Base-by-base conservation (phyloP, 2,888 invertebrate genomes). In the Drosophila kanekoi region DNA sequence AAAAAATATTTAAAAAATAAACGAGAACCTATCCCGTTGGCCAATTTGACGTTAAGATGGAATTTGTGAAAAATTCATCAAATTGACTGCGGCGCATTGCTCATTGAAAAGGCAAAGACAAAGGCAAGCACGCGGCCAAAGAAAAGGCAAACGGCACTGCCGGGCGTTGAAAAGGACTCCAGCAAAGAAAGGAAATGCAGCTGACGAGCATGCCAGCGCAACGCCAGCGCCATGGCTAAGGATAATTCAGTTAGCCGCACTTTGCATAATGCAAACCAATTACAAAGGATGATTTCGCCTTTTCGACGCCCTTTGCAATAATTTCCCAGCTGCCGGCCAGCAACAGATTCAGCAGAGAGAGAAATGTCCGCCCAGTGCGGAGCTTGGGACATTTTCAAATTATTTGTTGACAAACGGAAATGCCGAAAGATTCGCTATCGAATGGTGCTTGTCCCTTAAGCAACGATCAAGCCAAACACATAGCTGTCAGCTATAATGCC, bases 21-120 rank as follows among this genome's bases (percentile, higher is more conserved):
- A 66, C 41, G 56, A 43, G 59, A 66, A 54, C 35, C 63, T 49
- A 60, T 67, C 58, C 77, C 70, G 69, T 65, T 72, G 74, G 73
- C 88, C 88, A 83, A 83, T 83, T 88, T 83, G 82, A 88, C 73
- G 86, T 86, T 85, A 84, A 83, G 86, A 86, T 81, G 86, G 69
- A 82, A 87, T 85, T 81, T 85, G 77, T 85, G 77, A 79, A 88
- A 88, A 73, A 83, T 83, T 82, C 89, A 88, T 83, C 74, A 83
- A 88, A 86, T 86, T 82, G 82, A 88, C 88, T 85, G 73, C 73
- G 71, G 72, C 71, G 75, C 72, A 67, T 66, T 69, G 69, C 88
- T 65, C 82, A 81, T 77, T 82, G 74, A 81, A 78, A 81, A 63
- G 49, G 48, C 65, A 56, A 64, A 64, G 61, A 51, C 57, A 58